Evolutionary conservation across 2,797 vertebrate species (phyloP).

Genomic region (Alcedo atthis): DNA sequence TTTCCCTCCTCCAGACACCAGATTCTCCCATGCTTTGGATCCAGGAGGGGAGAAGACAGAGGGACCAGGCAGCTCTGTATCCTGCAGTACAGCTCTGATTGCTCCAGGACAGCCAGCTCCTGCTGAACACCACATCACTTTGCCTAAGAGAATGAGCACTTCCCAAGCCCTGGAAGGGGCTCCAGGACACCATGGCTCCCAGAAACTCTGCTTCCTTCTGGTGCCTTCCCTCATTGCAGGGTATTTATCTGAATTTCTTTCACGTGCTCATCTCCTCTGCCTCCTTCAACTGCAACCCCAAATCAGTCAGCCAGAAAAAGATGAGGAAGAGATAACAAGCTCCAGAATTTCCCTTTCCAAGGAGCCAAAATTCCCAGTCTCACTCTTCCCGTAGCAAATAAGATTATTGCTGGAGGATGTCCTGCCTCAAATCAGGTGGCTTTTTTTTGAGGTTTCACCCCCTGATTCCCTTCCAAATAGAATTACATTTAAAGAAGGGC

Average conservation of each 20-base stretch:
- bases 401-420: slow-evolving; percentile 42
- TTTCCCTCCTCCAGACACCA: not conserved
- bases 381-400: slow-evolving; percentile 37
- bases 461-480: slow-evolving; percentile 21
- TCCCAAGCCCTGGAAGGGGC: not conserved
- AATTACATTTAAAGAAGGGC: slow-evolving; percentile 33
- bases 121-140: not conserved
- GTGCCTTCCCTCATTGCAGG: not conserved
- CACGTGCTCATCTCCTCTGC: not conserved
- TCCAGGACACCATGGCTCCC: not conserved
- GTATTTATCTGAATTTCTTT: not conserved
- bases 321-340: slow-evolving; percentile 33
- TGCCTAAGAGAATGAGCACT: not conserved
- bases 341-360: slow-evolving; percentile 39
- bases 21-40: not conserved
- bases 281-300: not conserved
- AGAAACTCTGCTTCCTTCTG: not conserved
- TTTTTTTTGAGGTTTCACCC: slow-evolving; percentile 54
- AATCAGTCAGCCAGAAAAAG: slow-evolving; percentile 6
- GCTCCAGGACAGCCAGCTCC: not conserved
- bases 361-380: slow-evolving; percentile 47
- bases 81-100: not conserved
- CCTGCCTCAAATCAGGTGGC: slow-evolving; percentile 32
- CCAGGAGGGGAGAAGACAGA: not conserved
- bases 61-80: not conserved